Evolutionary conservation across 2,888 invertebrate genomes (phyloP).

Genomic region (Crematogaster levior): DNA sequence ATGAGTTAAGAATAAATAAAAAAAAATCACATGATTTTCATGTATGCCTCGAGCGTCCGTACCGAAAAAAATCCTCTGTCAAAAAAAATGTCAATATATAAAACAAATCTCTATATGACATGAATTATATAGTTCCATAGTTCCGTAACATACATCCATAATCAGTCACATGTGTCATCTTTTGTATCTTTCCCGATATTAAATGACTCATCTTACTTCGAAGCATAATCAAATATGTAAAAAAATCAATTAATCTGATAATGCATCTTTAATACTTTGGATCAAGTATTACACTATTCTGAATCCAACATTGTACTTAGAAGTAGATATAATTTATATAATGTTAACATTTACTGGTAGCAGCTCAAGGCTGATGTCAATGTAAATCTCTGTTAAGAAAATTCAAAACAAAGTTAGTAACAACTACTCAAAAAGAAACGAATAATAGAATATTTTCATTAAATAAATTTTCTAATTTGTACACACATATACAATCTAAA

Average conservation of each 20-base stretch:
- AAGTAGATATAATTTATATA: constrained; percentile 64
- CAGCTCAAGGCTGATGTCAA: constrained; percentile 67
- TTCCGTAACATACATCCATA: not conserved
- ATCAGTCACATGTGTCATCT: not conserved
- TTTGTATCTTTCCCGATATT: constrained; percentile 17
- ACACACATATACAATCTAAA: constrained; percentile 54
- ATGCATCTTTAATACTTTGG: constrained; percentile 48
- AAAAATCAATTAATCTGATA: not conserved
- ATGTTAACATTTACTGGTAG: constrained; percentile 71
- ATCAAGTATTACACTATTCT: constrained; percentile 50
- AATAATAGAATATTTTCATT: constrained; percentile 71
- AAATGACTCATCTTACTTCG: not conserved
- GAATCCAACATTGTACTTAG: constrained; percentile 59
- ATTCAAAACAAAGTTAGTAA: constrained; percentile 69
- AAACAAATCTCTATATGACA: constrained; percentile 72
- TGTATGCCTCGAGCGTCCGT: constrained; percentile 64
- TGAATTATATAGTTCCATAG: constrained; percentile 37
- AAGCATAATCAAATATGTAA: constrained; percentile 32
- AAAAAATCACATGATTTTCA: constrained; percentile 56
- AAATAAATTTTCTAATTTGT: constrained; percentile 70
- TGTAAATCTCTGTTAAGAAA: constrained; percentile 69
- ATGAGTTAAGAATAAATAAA: constrained; percentile 65
- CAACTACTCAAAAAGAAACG: constrained; percentile 67
- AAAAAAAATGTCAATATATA: constrained; percentile 47
- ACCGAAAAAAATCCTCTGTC: constrained; percentile 67